Evolutionary conservation across 1,140 invertebrate species (phyloP), one percentile per base, ranked within the genome.

Genomic region (Cydia amplana): DNA sequence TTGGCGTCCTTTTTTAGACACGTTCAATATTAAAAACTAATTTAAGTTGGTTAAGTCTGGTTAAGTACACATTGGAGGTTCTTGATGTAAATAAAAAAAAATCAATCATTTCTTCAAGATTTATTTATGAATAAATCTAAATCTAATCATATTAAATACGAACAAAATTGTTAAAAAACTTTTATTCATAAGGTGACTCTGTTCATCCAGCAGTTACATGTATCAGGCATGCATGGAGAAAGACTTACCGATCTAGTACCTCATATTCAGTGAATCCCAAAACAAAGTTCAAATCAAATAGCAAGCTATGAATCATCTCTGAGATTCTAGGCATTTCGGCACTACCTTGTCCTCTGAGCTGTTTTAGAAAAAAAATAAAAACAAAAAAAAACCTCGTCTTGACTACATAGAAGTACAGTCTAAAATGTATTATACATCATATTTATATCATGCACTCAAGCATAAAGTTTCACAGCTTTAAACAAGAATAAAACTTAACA

Each of bases 401-500:
- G 55, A 12, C 55, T 60, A 60, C 55, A 23, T 23, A 60, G 18
- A 51, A 51, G 16, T 51, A 43, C 40, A 43, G 14, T 16, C 43
- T 46, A 46, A 46, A 46, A 16, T 46, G 43, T 14, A 46, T 46
- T 43, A 43, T 43, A 43, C 10, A 60, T 23, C 18, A 23, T 18
- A 12, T 60, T 60, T 60, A 60, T n/a, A 60, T 23, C 23, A 60
- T 60, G 55, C 55, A 23, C 10, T 60, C 55, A 60, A 60, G 55
- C 55, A 60, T 23, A 60, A 55, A 14, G 43, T 55, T 55, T 55
- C n/a, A 55, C n/a, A 49, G 16, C n/a, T 55, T 18, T 9, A 55
- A n/a, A 55, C 16, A 55, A 55, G 51, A 14, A 55, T 55, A n/a
- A 55, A 55, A 55, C 51, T 55, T 55, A 55, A 55, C 32, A 67